Conservation (phyloP, 2,888 invertebrate genomes). For the Adineta ricciae region DNA sequence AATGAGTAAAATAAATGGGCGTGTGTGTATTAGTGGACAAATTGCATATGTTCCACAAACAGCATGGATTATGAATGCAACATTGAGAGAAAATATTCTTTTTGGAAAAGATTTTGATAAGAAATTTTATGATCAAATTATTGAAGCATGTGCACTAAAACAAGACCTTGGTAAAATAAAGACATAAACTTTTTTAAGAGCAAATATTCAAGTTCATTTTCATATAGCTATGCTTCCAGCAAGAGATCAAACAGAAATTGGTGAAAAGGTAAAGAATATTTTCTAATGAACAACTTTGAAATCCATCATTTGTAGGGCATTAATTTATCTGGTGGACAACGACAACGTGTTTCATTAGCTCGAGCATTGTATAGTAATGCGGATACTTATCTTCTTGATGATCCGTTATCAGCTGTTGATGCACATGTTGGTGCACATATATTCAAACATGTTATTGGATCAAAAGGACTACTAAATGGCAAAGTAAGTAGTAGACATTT, state of each 20-base stretch:
- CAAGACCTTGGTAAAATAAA: constrained; percentile 61
- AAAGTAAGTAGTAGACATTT: constrained; percentile 39
- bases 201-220: too few species aligned
- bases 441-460: constrained; percentile 82
- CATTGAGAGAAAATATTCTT: constrained; percentile 78
- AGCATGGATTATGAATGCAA: constrained; percentile 95
- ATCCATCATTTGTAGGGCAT: constrained; percentile 47
- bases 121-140: constrained; percentile 64
- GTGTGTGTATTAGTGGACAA: constrained; percentile 41
- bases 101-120: constrained; percentile 70
- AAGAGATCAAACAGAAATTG: constrained; percentile 93
- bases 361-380: constrained; percentile 48
- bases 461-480: constrained; percentile 54
- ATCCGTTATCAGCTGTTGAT: constrained; percentile 87
- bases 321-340: constrained; percentile 50
- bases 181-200: constrained; percentile 35
- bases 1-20: constrained; percentile 42
- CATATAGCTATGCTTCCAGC: constrained; percentile 67
- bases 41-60: constrained; percentile 55
- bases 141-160: constrained; percentile 78
- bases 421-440: constrained; percentile 94
- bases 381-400: constrained; percentile 77
- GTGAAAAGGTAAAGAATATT: constrained; percentile 63
- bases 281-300: too few species aligned
- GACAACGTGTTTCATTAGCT: constrained; percentile 48